phyloP scores from a whole-genome alignment of 2,888 invertebrate genomes.

The Ophion ventricosus region DNA sequence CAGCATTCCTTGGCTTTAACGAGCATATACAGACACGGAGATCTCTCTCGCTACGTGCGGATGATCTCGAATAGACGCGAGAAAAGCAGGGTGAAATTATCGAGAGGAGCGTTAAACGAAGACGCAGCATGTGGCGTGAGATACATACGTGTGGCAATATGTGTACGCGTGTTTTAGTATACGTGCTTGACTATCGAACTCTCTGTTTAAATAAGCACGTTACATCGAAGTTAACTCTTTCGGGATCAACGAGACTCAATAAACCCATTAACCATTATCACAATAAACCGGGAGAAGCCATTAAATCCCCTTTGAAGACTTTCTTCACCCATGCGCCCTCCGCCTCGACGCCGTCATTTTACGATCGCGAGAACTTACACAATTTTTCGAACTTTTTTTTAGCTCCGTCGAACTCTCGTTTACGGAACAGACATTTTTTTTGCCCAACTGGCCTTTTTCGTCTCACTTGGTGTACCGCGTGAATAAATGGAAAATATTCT shows the following conservation, averaged over 20 bases:
- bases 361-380: constrained; percentile 39
- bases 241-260: constrained; percentile 64
- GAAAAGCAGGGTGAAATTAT: constrained; percentile 37
- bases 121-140: constrained; percentile 10
- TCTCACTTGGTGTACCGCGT: background rate
- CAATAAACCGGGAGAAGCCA: constrained; percentile 57
- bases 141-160: constrained; percentile 28
- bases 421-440: background rate
- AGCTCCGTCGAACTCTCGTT: background rate
- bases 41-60: background rate
- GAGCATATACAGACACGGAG: constrained; percentile 66
- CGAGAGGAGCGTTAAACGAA: constrained; percentile 16
- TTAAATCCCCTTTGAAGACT: constrained; percentile 52
- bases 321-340: constrained; percentile 4
- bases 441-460: background rate
- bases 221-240: constrained; percentile 59
- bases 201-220: constrained; percentile 60
- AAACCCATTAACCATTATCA: constrained; percentile 59
- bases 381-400: constrained; percentile 31
- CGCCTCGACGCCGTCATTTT: constrained; percentile 22
- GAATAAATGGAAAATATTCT: background rate
- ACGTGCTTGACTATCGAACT: constrained; percentile 55
- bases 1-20: constrained; percentile 73
- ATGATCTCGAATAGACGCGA: constrained; percentile 30
- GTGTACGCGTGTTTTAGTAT: background rate